Conservation (phyloP, 2,888 invertebrate genomes). For the Pristionchus maxplancki region DNA sequence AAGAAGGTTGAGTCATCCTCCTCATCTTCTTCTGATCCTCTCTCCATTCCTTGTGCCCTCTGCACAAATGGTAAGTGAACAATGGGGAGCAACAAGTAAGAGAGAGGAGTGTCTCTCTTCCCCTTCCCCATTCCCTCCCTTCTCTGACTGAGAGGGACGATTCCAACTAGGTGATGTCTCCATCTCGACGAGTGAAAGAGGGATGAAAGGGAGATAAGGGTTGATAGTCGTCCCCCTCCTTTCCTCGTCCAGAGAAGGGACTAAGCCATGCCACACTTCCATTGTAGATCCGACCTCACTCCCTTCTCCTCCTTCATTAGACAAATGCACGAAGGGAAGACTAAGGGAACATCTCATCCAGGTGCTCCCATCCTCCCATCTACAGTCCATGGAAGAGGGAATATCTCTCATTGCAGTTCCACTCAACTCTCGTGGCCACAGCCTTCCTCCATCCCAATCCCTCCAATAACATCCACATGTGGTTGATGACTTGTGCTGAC, state of each 20-base stretch:
- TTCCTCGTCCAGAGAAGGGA: neutral
- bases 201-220: constrained; percentile 10
- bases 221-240: neutral
- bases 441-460: constrained; percentile 51
- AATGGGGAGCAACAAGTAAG: neutral
- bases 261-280: neutral
- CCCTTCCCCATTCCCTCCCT: neutral
- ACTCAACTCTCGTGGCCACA: constrained; percentile 34
- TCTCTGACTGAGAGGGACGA: neutral
- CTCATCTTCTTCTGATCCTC: neutral
- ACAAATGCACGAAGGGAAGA: constrained; percentile 27
- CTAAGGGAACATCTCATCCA: constrained; percentile 46
- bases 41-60: neutral
- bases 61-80: constrained; percentile 6
- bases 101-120: neutral
- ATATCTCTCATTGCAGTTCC: constrained; percentile 23
- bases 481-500: constrained; percentile 50
- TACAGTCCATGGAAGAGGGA: neutral
- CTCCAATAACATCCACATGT: constrained; percentile 23
- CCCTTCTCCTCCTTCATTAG: constrained; percentile 25
- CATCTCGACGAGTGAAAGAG: neutral
- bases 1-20: neutral
- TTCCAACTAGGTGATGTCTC: neutral
- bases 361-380: neutral
- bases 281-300: constrained; percentile 1